Evolutionary conservation across 2,797 vertebrate species (phyloP), one percentile per base, ranked within the genome.

Genomic region (Mus minutoides): DNA sequence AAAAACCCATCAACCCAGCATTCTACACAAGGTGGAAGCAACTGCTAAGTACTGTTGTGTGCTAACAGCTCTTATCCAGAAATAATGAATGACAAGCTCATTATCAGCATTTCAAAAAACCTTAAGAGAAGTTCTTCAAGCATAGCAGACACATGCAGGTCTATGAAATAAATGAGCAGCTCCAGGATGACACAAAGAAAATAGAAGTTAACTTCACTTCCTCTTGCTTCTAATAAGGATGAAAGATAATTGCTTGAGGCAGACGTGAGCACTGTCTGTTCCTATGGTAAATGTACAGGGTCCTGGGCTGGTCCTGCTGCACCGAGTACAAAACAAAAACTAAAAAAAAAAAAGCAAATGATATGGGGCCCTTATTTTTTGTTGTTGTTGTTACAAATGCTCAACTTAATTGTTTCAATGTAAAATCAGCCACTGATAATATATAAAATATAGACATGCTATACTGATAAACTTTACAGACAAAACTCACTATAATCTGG

Each of bases 71-170:
- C 69, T 91, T 90, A 86, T 62, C 22, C 14, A 93, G n/a, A 95
- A 94, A 93, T 46, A 93, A 76, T 62, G 79, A 92, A 17, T 76
- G 79, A 89, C 37, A 78, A 95, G 69, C 58, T 83, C 73, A 95
- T 87, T 83, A 83, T 60, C 19, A 89, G 56, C 40, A 75, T 8
- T 69, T 22, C 12, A 75, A 88, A 85, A 71, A 94, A 94, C 34
- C n/a, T 52, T 95, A 64, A 94, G 86, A 67, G 34, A 89, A 95
- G 46, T 62, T 78, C 34, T 90, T 96, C 56, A 90, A 79, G 78
- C 4, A 62, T 19, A 13, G 67, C 67, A 46, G 37, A 93, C 22
- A 60, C 34, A 40, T 13, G 4, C 69, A 17, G 17, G 34, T 93
- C 26, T 67, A 26, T 4, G 60, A 71, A 86, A 82, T 40, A 90